Evolutionary conservation across 2,888 invertebrate genomes (phyloP).

Genomic region (Cyclophora punctaria): DNA sequence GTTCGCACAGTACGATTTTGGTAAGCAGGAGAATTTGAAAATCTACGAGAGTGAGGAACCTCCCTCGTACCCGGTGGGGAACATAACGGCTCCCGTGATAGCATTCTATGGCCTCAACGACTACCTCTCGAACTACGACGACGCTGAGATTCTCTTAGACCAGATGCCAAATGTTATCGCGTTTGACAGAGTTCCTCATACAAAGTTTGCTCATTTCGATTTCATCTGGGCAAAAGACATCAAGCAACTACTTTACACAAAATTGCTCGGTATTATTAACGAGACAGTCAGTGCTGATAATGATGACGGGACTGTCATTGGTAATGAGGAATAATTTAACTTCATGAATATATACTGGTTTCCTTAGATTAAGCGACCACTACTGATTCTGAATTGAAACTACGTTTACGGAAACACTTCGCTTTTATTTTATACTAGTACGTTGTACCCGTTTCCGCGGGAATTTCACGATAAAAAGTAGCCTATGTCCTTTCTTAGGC

Average conservation of each 20-base stretch:
- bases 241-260: conserved; percentile 13
- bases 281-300: not conserved
- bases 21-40: conserved; percentile 15
- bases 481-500: too few species aligned
- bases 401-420: too few species aligned
- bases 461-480: too few species aligned
- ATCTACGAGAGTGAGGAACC: conserved; percentile 16
- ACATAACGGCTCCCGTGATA: conserved; percentile 19
- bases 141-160: conserved; percentile 12
- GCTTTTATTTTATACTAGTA: too few species aligned
- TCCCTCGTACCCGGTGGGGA: conserved; percentile 21
- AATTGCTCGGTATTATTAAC: conserved; percentile 4
- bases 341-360: too few species aligned
- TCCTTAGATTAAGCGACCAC: too few species aligned
- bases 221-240: conserved; percentile 24
- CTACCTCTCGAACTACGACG: conserved; percentile 17
- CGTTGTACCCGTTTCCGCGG: too few species aligned
- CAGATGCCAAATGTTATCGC: conserved; percentile 23
- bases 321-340: too few species aligned
- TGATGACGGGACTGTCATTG: too few species aligned
- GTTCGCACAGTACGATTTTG: conserved; percentile 27
- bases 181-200: conserved; percentile 13
- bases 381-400: too few species aligned
- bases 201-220: conserved; percentile 25
- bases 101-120: conserved; percentile 24